Conservation (phyloP, 1,140 invertebrate genomes). For the Leptinotarsa undecemlineata region DNA sequence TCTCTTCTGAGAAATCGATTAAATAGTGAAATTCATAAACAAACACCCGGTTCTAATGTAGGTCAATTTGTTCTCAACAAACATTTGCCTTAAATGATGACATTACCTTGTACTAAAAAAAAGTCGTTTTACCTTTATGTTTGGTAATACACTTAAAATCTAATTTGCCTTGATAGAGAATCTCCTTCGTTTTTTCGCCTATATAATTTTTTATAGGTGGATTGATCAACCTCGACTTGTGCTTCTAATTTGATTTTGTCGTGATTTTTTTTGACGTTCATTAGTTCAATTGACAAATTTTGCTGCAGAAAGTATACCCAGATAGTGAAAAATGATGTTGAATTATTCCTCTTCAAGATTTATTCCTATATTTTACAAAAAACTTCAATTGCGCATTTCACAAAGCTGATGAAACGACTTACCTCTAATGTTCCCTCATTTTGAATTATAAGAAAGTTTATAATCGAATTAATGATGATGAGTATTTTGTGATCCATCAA, state of each 20-base stretch:
- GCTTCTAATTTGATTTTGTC: background rate
- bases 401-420: too few species aligned
- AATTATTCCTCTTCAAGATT: too few species aligned
- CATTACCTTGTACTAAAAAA: conserved; percentile 2
- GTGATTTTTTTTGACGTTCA: background rate
- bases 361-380: too few species aligned
- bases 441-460: too few species aligned
- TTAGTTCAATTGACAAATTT: background rate
- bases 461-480: too few species aligned
- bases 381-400: too few species aligned
- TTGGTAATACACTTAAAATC: conserved; percentile 1
- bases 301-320: too few species aligned
- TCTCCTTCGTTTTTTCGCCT: background rate
- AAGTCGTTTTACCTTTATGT: background rate
- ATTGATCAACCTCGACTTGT: background rate
- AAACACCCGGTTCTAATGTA: conserved; percentile 5
- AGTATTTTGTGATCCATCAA: too few species aligned
- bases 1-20: conserved; percentile 2
- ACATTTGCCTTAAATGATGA: conserved; percentile 3
- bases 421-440: too few species aligned
- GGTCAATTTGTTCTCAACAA: background rate
- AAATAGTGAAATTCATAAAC: background rate
- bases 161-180: background rate
- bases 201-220: background rate
- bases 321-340: too few species aligned